Evolutionary conservation across 2,888 invertebrate genomes (phyloP), one percentile per base, ranked within the genome.

Genomic region (Thelaira solivaga): DNA sequence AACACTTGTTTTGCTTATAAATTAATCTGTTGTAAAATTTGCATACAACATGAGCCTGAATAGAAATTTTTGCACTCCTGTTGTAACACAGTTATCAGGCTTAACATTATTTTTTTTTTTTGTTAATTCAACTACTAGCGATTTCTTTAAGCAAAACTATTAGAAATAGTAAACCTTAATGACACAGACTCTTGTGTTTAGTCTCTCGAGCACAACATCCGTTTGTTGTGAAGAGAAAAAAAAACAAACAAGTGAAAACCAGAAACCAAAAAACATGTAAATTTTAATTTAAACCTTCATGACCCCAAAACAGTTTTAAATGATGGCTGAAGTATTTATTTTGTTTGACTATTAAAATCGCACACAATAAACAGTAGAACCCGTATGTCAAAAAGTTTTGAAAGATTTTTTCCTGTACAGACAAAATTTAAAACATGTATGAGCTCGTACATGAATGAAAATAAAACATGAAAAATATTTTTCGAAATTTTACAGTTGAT

Each of bases 321-420:
- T 10, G 22, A 18, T 41, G 31, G 57, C 31, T 3, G 10, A 10
- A 22, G 8, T 10, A 51, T 34, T n/a, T n/a, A 20, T 20, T 8
- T 6, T 24, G 18, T n/a, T 16, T 18, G 20, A 34, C 16, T 24
- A 39, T 68, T 53, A 75, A 69, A 69, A 45, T 55, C 18, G 16
- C 75, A 69, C 62, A 43, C 61, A 34, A 55, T 75, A 69, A 75
- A 75, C 62, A 45, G 31, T 39, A n/a, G 20, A 62, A 69, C 45
- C 39, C 61, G 57, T 62, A 69, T 62, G 74, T 68, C 78, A 78
- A 43, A 41, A 69, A 69, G 68, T 74, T 77, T 59, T 77, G 76
- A 77, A 72, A 41, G 55, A 72, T 72, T 53, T 51, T 72, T 77
- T 77, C 76, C 76, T 72, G 76, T 34, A 39, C 49, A 72, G 71